phyloP scores from a whole-genome alignment of 2,797 vertebrate genomes.

The Myotis vivesi region DNA sequence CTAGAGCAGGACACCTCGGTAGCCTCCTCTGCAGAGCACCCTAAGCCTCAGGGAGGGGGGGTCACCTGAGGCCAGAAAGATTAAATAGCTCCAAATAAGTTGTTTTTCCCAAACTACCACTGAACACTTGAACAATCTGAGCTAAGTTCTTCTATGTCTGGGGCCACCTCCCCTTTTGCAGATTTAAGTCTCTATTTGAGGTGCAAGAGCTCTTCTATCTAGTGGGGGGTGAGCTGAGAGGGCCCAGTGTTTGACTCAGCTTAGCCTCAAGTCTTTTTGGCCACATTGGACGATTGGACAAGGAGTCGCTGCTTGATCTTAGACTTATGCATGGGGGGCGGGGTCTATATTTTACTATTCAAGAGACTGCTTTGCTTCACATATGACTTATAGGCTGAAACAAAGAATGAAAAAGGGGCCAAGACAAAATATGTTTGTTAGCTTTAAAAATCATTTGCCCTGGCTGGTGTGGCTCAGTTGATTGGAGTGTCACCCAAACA shows the following conservation, averaged over 20 bases:
- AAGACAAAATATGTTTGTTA: not conserved
- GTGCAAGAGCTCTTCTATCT: not conserved
- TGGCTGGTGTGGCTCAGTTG: not conserved
- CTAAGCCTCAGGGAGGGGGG: not conserved
- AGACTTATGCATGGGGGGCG: not conserved
- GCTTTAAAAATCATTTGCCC: not conserved
- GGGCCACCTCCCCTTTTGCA: not conserved
- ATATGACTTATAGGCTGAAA: not conserved
- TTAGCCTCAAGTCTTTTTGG: not conserved
- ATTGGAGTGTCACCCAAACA: not conserved
- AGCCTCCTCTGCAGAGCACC: not conserved
- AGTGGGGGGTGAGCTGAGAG: not conserved
- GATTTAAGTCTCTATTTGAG: not conserved
- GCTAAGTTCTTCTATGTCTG: not conserved
- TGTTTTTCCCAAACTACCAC: not conserved
- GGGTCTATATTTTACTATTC: not conserved
- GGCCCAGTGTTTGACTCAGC: not conserved
- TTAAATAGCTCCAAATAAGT: not conserved
- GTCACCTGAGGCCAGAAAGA: not conserved
- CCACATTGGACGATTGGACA: not conserved
- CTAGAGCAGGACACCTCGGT: not conserved
- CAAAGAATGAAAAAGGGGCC: not conserved
- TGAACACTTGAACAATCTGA: not conserved
- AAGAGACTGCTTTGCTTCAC: not conserved
- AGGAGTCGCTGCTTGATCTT: not conserved